Percentiles rank a stretch among this genome's conserved stretches.
Conservation (phyloP, 2,888 invertebrate species). For the Volucella bombylans region DNA sequence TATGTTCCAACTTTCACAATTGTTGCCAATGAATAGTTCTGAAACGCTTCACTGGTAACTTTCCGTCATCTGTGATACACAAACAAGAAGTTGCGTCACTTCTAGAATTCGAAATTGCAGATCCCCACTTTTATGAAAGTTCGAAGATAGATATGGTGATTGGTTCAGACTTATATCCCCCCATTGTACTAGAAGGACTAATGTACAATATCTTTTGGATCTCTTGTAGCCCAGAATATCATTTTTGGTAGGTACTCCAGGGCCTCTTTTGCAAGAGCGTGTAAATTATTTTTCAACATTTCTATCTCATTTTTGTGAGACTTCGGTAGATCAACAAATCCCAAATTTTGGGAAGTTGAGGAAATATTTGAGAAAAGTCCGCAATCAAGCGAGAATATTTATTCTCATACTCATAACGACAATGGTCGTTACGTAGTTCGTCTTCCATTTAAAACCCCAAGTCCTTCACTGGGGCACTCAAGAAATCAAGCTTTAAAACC, state of each 20-base stretch:
- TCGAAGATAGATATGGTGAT: slow-evolving; percentile 29
- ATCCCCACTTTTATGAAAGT: slow-evolving; percentile 23
- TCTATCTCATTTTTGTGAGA: no score
- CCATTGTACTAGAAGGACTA: slow-evolving; percentile 13
- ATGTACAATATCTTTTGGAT: slow-evolving; percentile 1
- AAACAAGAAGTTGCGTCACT: slow-evolving; percentile 1
- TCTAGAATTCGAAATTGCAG: background rate
- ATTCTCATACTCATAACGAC: no score
- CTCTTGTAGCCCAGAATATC: slow-evolving; percentile 17
- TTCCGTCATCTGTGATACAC: background rate
- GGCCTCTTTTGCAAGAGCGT: background rate
- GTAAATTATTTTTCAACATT: background rate
- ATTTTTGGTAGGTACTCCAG: slow-evolving; percentile 31
- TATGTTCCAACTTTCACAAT: slow-evolving; percentile 7
- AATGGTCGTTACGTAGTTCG: no score
- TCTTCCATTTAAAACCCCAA: no score
- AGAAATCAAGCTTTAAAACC: no score
- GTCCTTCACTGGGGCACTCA: no score
- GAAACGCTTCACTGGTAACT: slow-evolving; percentile 9
- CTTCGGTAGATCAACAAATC: no score
- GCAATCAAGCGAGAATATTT: no score
- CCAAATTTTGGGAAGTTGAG: no score
- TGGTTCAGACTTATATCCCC: slow-evolving; percentile 18
- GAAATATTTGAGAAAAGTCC: no score
- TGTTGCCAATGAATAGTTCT: slow-evolving; percentile 12